Base-by-base conservation (phyloP, 2,797 vertebrate genomes). In the Protosalanx chinensis region DNA sequence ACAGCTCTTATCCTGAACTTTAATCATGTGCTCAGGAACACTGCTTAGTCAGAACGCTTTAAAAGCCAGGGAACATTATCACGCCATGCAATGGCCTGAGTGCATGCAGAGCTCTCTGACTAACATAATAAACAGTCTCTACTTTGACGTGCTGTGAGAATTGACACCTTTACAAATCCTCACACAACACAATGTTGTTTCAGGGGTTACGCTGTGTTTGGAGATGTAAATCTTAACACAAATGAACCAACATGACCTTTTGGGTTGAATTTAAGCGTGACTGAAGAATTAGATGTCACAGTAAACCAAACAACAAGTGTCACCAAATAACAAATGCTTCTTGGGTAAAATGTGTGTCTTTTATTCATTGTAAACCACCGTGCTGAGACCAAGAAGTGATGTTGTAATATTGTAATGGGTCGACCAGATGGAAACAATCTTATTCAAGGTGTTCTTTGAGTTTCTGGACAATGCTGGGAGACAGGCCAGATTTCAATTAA, bases 121-220 rank as follows among this genome's bases (percentile, higher is more conserved):
- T 67, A 72, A 72, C 76, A 82, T 82, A 70, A 76, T 58, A 74
- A 51, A 60, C 76, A 86, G 73, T 70, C 79, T 8, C 64, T 76
- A 82, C 87, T 89, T 91, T 90, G 90, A 79, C 74, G 8, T 75
- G 3, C 83, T 85, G 91, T 87, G 35, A 86, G 82, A 87, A 75
- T 60, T 61, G 67, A 88, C 92, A 86, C 88, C 75, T 15, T 3
- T 30, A 72, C 72, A 75, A 68, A 74, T 80, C 74, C 83, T 88
- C 71, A 81, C 73, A 81, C 70, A 67, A 73, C 76, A 77, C 76
- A 80, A 81, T 89, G 91, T 92, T 93, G 71, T 91, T 92, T 91
- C 87, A 91, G 90, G 79, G 78, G 74, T 80, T 80, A 71, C 79
- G 75, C 79, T 81, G 80, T 85, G 84, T 88, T 89, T 89, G 86